Evolutionary conservation across 2,113 vertebrate genomes (phyloP), one percentile per base, ranked within the genome.

Genomic region (Oceanodroma tethys): DNA sequence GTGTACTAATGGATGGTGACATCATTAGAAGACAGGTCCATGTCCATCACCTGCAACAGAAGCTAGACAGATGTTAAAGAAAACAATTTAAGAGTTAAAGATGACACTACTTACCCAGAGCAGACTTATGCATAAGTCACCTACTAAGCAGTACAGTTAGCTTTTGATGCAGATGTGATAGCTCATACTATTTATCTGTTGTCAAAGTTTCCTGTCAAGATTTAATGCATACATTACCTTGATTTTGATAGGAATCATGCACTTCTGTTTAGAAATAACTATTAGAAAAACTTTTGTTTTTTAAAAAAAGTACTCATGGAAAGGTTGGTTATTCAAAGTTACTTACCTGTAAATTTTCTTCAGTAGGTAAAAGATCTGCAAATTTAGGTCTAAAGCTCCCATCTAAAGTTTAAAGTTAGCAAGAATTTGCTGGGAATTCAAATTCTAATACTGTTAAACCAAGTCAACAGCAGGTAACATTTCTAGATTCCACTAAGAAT

Each of bases 11-110:
- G 97, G 95, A 97, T 97, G 98, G 95, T 96, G 98, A 97, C 98
- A 98, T 98, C 98, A 89, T 94, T 97, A 98, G 98, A 97, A 96
- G 98, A 94, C 95, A 97, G 97, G 97, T 97, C 98, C 98, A 98
- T 98, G 98, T 97, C 97, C 98, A 98, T 89, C 70, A 98, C 98
- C 99, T 99, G 99, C 97, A 98, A 99, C 95, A 98, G 98, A 99
- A 98, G 98, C 98, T 99, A 94, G 93, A 99, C 60, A 99, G 86
- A 98, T 50, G 88, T 98, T 98, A 98, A 98, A 98, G 98, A 98
- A 97, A 97, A 97, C 95, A 95, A 76, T 73, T 94, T n/a, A 95
- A 96, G 92, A 93, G 86, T 27, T 94, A 53, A 91, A 91, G 58
- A 89, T 60, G 38, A 94, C 74, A 97, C 91, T 98, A 98, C 98